Evolutionary conservation across 2,113 vertebrate genomes (phyloP).

Genomic region (Physeter macrocephalus): DNA sequence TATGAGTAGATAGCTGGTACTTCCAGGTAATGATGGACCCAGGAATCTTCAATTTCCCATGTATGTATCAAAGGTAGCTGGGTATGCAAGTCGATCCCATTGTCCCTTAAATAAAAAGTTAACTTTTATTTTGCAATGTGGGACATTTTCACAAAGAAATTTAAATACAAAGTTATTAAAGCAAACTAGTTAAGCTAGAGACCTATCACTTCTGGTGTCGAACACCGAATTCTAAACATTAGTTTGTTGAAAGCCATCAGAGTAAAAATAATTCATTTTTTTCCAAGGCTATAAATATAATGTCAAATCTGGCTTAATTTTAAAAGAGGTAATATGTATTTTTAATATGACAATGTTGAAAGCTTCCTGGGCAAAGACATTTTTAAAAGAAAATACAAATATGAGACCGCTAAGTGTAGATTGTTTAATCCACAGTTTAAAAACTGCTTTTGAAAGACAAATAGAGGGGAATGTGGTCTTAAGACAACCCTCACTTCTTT

Average conservation of each 20-base stretch:
- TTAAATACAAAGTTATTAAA: constrained; percentile 7
- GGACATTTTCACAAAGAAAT: neutral
- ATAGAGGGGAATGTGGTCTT: neutral
- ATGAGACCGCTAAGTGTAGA: neutral
- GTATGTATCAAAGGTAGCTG: neutral
- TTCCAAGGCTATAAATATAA: neutral
- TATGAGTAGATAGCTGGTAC: neutral
- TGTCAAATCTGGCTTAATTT: neutral
- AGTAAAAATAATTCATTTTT: neutral
- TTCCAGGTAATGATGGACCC: neutral
- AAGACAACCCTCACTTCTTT: neutral
- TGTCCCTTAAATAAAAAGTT: neutral
- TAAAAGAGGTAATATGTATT: neutral
- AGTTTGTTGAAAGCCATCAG: neutral
- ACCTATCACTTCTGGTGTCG: neutral
- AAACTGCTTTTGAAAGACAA: neutral
- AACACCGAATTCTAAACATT: neutral
- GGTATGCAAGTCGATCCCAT: neutral
- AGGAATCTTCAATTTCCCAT: neutral
- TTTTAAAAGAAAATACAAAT: neutral
- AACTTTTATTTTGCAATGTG: neutral
- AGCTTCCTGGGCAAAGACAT: neutral
- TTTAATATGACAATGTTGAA: neutral
- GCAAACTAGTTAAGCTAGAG: neutral
- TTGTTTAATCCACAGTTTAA: neutral